Conservation (phyloP, 2,888 invertebrate species). For the Euzetes globulus region DNA sequence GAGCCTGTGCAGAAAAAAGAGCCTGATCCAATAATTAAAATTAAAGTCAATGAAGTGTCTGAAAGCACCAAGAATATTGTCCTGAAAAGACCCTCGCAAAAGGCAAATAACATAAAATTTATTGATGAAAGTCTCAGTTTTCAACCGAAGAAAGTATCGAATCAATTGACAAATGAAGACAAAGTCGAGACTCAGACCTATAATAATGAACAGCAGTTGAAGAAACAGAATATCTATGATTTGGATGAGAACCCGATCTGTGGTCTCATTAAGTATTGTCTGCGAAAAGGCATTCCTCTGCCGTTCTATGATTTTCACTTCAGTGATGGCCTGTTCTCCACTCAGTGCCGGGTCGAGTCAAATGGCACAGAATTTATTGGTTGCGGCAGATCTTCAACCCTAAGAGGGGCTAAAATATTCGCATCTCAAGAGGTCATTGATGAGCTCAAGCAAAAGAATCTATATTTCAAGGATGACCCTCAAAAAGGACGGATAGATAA, state of each 20-base stretch:
- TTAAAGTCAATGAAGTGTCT: background rate
- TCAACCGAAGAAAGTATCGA: background rate
- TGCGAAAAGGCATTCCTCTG: background rate
- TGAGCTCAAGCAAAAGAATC: background rate
- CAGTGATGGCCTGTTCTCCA: background rate
- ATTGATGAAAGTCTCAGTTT: background rate
- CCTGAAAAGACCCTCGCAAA: background rate
- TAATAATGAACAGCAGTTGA: background rate
- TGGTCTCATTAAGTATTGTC: background rate
- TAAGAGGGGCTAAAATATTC: background rate
- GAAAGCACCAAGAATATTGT: background rate
- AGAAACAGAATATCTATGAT: too few relatives aligned
- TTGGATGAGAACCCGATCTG: background rate
- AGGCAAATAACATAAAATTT: background rate
- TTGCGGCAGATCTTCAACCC: background rate
- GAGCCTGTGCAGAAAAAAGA: too few relatives aligned
- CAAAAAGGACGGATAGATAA: background rate
- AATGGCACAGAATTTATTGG: background rate
- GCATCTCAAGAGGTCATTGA: background rate
- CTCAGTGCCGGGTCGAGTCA: background rate
- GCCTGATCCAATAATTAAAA: background rate
- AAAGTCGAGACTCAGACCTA: background rate
- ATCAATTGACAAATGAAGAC: background rate
- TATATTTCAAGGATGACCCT: background rate
- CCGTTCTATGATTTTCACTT: background rate